Conservation (phyloP, 2,113 vertebrate genomes). For the Pseudorhombus dupliciocellatus region DNA sequence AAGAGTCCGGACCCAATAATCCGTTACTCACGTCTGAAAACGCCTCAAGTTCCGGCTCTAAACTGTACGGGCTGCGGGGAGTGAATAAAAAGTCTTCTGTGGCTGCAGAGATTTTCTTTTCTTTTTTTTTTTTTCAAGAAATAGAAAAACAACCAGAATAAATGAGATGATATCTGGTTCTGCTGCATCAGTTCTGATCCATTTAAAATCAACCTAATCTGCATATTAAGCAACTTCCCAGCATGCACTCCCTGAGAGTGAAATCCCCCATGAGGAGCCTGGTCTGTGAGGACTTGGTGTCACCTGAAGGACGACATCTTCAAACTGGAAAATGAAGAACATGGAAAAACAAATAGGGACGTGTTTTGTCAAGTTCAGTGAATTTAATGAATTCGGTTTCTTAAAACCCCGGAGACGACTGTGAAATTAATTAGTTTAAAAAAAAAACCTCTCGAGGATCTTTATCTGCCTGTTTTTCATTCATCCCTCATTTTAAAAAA, state of each 20-base stretch:
- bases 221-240: not conserved
- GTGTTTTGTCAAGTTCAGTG: slow-evolving; percentile 1
- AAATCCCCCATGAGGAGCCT: not conserved
- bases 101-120: too few relatives aligned
- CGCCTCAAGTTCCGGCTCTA: too few relatives aligned
- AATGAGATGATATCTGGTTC: too few relatives aligned
- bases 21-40: too few relatives aligned
- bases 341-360: not conserved
- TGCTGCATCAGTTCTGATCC: too few relatives aligned
- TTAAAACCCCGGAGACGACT: not conserved
- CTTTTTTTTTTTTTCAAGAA: not conserved
- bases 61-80: too few relatives aligned
- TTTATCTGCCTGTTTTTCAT: not conserved
- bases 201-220: not conserved
- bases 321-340: not conserved
- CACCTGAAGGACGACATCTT: not conserved
- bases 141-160: not conserved
- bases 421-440: not conserved
- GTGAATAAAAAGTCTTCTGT: not conserved
- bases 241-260: not conserved
- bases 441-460: not conserved
- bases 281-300: not conserved
- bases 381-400: not conserved
- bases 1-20: too few relatives aligned
- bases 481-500: not conserved